Evolutionary conservation across 2,888 invertebrate species (phyloP).

Genomic region (Caenorhabditis afra): DNA sequence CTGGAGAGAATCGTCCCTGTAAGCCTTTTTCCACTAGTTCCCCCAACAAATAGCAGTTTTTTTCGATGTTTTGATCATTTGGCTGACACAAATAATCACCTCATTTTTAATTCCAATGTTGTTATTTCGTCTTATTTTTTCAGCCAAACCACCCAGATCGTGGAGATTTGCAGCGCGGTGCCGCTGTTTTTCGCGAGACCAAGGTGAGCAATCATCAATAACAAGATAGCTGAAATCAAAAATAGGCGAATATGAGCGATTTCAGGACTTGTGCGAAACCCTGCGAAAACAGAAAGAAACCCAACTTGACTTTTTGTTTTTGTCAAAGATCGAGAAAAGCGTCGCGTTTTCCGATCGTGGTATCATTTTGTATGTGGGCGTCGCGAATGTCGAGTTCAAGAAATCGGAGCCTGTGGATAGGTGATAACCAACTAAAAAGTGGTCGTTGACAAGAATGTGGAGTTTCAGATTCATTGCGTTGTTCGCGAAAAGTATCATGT

Average conservation of each 20-base stretch:
- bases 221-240: background rate
- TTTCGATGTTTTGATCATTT: conserved; percentile 7
- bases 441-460: background rate
- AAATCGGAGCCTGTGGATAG: conserved; percentile 85
- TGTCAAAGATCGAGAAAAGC: conserved; percentile 95
- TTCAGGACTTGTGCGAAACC: conserved; percentile 89
- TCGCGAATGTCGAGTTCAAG: conserved; percentile 83
- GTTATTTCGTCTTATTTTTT: conserved; percentile 39
- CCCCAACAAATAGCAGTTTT: conserved; percentile 4
- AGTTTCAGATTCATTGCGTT: conserved; percentile 89
- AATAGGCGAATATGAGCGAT: background rate
- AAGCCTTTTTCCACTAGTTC: conserved; percentile 7
- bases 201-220: conserved; percentile 84
- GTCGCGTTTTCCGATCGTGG: conserved; percentile 84
- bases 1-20: conserved; percentile 92
- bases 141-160: conserved; percentile 93
- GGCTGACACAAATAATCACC: background rate
- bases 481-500: conserved; percentile 90
- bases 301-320: conserved; percentile 92
- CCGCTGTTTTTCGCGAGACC: conserved; percentile 94
- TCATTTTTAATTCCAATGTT: conserved; percentile 1
- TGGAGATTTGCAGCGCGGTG: conserved; percentile 96
- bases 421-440: conserved; percentile 13
- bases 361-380: conserved; percentile 85
- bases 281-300: conserved; percentile 94